phyloP scores from a whole-genome alignment of 1,140 invertebrate genomes.

The Eupristina koningsbergeri region DNA sequence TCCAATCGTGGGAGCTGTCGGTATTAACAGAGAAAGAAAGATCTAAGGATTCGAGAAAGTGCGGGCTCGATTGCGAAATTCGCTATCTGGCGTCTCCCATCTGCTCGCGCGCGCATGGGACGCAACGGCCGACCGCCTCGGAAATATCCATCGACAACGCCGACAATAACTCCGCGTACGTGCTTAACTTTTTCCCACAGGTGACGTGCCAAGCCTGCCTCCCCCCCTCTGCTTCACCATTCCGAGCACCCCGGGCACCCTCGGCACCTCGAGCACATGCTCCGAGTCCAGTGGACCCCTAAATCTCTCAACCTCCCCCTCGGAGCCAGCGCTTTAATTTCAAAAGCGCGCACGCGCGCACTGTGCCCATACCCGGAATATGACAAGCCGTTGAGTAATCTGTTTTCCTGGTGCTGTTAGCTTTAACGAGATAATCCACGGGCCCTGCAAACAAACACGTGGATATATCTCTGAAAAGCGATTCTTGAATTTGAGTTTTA shows the following conservation, averaged over 20 bases:
- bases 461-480: conserved; percentile 9
- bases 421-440: conserved; percentile 29
- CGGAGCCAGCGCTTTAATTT: no score
- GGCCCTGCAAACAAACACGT: background rate
- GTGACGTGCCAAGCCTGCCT: background rate
- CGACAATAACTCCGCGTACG: background rate
- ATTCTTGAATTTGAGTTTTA: background rate
- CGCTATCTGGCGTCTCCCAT: conserved; percentile 18
- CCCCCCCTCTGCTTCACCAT: no score
- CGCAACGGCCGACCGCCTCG: background rate
- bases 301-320: no score
- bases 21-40: background rate
- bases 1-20: conserved; percentile 30
- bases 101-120: background rate
- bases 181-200: conserved; percentile 43
- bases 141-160: no score
- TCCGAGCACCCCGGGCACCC: background rate
- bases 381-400: conserved; percentile 34
- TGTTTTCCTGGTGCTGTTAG: conserved; percentile 12
- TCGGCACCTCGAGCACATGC: background rate
- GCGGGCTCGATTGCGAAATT: conserved; percentile 33
- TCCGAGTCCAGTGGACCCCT: background rate
- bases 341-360: background rate
- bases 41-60: background rate
- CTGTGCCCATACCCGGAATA: background rate